Evolutionary conservation across 2,113 vertebrate genomes (phyloP).

Genomic region (Melanerpes aurifrons): DNA sequence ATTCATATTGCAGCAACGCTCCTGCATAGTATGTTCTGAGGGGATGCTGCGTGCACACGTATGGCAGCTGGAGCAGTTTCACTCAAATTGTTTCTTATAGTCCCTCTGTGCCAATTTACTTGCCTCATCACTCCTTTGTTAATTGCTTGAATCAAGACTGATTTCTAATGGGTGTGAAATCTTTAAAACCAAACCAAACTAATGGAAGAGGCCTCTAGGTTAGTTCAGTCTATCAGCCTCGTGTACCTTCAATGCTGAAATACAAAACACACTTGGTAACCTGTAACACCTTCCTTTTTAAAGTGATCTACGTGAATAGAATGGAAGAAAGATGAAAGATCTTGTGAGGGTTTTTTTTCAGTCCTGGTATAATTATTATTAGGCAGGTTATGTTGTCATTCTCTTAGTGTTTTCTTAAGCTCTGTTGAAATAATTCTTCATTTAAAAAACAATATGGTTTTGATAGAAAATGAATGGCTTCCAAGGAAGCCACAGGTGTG

Average conservation of each 20-base stretch:
- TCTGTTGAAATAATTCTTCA: not conserved
- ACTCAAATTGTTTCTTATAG: constrained; percentile 22
- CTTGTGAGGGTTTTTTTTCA: too few species aligned
- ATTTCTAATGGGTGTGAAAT: constrained; percentile 1
- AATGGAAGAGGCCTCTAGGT: not conserved
- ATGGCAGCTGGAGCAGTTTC: constrained; percentile 24
- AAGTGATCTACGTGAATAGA: not conserved
- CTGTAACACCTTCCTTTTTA: not conserved
- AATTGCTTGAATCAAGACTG: constrained; percentile 20
- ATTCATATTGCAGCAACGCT: not conserved
- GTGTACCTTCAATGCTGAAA: not conserved
- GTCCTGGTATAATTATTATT: not conserved
- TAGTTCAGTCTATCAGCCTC: not conserved
- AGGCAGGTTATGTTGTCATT: not conserved
- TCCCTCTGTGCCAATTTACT: constrained; percentile 35
- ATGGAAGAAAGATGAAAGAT: not conserved
- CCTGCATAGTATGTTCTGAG: not conserved
- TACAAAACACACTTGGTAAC: not conserved
- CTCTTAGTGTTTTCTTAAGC: not conserved
- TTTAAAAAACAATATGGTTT: not conserved
- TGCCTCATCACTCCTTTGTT: constrained; percentile 40
- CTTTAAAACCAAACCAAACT: not conserved
- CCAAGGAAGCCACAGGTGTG: fast-evolving
- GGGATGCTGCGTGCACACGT: not conserved
- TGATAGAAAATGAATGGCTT: not conserved